A percentile compares a stretch with the other conserved stretches of the same genome.
Conservation (phyloP, 35 echinoderm and acorn worm species). For the Ptychodera flava region DNA sequence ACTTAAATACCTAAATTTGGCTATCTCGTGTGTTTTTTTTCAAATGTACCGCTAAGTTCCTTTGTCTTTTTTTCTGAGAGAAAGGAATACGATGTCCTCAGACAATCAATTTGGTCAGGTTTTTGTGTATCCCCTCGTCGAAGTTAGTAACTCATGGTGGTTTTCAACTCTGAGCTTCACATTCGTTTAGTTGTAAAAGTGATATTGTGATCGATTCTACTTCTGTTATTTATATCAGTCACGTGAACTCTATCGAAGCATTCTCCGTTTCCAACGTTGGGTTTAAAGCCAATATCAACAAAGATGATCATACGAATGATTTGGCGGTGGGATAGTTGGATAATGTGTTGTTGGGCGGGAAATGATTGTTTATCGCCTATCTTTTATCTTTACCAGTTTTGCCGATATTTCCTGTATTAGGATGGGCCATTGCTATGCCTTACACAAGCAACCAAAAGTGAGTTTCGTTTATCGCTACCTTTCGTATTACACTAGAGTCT, state of each 20-base stretch:
- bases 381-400: slow-evolving; percentile 20
- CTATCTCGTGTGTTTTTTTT: neutral
- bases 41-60: neutral
- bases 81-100: too few relatives aligned
- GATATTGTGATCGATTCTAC: too few relatives aligned
- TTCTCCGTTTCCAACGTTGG: too few relatives aligned
- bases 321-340: neutral
- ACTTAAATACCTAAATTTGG: neutral
- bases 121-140: too few relatives aligned
- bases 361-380: neutral
- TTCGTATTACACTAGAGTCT: neutral
- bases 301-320: too few relatives aligned
- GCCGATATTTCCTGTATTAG: slow-evolving; percentile 18
- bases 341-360: neutral
- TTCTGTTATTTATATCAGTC: too few relatives aligned
- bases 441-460: neutral
- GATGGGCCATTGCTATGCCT: slow-evolving; percentile 49
- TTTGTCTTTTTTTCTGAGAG: neutral
- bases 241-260: too few relatives aligned
- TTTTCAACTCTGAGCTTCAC: too few relatives aligned
- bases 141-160: too few relatives aligned
- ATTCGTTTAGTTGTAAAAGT: too few relatives aligned
- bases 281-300: too few relatives aligned
- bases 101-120: too few relatives aligned
- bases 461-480: neutral